These are phyloP conservation scores for Lumbricus terrestris DNA, from an alignment of 2,888 invertebrate genomes.

Conservation along the genomic window DNA sequence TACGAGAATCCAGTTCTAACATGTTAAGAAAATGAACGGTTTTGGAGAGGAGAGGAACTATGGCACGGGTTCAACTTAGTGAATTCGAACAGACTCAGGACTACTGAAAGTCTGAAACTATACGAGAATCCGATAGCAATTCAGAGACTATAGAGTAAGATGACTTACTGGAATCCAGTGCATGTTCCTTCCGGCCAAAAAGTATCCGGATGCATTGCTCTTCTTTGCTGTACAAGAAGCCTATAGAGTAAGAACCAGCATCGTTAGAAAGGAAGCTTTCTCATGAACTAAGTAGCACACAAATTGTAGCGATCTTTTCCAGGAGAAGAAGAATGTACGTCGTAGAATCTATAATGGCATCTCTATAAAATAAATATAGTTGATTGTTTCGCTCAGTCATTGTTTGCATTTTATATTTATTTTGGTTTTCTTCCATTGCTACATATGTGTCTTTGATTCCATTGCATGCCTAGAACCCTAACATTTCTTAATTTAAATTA, in stretches of 20 bases:
- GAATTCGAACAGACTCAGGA: background rate
- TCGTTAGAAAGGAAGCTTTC: background rate
- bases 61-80: background rate
- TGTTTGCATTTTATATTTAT: too few relatives aligned
- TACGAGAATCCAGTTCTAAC: background rate
- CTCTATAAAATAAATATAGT: background rate
- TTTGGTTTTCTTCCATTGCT: background rate
- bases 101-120: background rate
- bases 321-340: background rate
- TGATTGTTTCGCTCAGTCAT: too few relatives aligned
- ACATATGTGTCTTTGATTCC: too few relatives aligned
- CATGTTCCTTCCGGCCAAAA: constrained; percentile 35
- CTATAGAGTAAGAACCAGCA: constrained; percentile 19
- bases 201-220: constrained; percentile 35
- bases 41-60: background rate
- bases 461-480: too few relatives aligned
- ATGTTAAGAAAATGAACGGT: background rate
- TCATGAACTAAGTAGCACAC: background rate
- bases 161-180: constrained; percentile 29
- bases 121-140: background rate
- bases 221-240: constrained; percentile 38
- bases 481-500: too few relatives aligned
- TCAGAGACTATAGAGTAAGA: background rate
- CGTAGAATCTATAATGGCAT: background rate
- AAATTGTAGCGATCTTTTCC: background rate